Evolutionary conservation across 2,797 vertebrate species (phyloP).

Genomic region (Eleutherodactylus coqui): DNA sequence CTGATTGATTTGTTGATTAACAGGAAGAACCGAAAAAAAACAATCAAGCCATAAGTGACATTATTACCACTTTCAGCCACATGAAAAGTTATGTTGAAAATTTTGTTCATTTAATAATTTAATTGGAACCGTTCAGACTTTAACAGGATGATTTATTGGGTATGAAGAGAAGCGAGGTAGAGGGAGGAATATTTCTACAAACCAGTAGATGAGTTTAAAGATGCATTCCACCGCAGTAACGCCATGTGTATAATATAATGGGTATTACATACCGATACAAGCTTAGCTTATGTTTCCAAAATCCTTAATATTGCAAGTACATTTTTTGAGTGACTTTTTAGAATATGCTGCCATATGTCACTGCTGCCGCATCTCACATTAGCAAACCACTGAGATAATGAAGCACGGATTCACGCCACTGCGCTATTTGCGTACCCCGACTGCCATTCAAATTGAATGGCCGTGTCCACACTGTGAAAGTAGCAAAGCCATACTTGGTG

Average conservation of each 20-base stretch:
- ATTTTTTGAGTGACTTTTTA: too few relatives aligned
- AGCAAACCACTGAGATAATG: too few relatives aligned
- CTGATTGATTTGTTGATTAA: slow-evolving; percentile 59
- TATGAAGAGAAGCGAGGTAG: not conserved
- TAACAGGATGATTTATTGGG: slow-evolving; percentile 48
- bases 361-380: too few relatives aligned
- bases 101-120: slow-evolving; percentile 56
- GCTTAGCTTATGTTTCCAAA: not conserved
- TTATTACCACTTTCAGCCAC: slow-evolving; percentile 46
- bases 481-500: too few relatives aligned
- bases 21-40: slow-evolving; percentile 37
- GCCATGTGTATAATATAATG: not conserved
- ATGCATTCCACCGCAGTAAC: not conserved
- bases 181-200: slow-evolving; percentile 17
- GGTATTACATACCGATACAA: not conserved
- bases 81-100: slow-evolving; percentile 35
- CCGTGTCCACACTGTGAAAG: too few relatives aligned
- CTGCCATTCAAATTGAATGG: too few relatives aligned
- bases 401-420: too few relatives aligned
- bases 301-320: not conserved
- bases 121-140: slow-evolving; percentile 48
- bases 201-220: not conserved
- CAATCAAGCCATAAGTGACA: slow-evolving; percentile 44
- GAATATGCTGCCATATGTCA: too few relatives aligned
- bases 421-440: too few relatives aligned